Base-by-base conservation (phyloP, 1,140 invertebrate genomes). In the Pristionchus pacificus region DNA sequence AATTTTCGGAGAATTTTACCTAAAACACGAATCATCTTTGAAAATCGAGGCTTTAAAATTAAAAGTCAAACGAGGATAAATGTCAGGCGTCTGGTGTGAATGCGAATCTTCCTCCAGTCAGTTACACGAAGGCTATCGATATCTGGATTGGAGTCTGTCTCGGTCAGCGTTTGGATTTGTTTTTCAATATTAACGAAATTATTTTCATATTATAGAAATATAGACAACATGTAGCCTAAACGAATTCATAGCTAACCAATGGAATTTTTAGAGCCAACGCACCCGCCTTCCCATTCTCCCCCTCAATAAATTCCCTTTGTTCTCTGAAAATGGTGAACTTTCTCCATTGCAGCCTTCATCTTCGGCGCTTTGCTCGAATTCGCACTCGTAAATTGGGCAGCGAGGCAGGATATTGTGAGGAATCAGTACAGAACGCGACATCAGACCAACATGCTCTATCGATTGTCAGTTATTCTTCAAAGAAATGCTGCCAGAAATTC, bases 361-460 rank as follows among this genome's bases (percentile, higher is more conserved):
- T 97, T 97, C 84, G 93, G 93, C 30, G 93, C 93, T 19, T 86
- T 97, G 71, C 88, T 97, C 57, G 93, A 97, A 87, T 97, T 97
- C 84, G 93, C 93, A 28, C 88, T 97, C 65, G 93, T 97, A 64
- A 97, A 97, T 86, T 97, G 95, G 86, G 93, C 93, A 24, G 95
- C 93, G 69, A 88, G 93, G 70, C 94, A 93, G 69, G 93, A 95
- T 86, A 89, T 89, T 86, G 91, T 92, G 84, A 87, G 92, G 70
- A 91, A 65, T 38, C 60, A 31, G 38, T 75, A 71, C 60, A 64
- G 27, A 59, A 62, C 57, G 27, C 29, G 65, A 68, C 65, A 58
- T 32, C 60, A 60, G 24, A 28, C 33, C 6, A 61, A 33, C n/a
- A 33, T 64, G 10, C 60, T 72, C 68, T 58, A 60, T 29, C 57